These are phyloP conservation scores for Delphinus delphis DNA, from an alignment of 2,113 vertebrate genomes.

Conservation along the genomic window DNA sequence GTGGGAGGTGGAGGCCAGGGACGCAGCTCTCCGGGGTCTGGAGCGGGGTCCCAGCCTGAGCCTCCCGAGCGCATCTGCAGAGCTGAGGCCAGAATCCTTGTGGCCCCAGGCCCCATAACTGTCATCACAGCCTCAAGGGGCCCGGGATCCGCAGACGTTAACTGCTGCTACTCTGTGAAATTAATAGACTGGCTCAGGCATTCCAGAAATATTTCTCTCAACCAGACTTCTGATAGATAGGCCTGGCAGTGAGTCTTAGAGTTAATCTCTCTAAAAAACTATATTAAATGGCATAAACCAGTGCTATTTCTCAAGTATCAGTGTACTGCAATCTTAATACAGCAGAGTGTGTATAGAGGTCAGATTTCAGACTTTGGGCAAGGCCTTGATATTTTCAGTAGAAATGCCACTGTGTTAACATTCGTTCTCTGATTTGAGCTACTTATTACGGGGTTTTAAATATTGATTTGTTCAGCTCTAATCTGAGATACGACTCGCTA, in stretches of 20 bases:
- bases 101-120: accelerated
- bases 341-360: background rate
- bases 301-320: background rate
- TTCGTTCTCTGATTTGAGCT: background rate
- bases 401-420: background rate
- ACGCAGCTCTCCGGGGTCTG: background rate
- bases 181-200: background rate
- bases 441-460: background rate
- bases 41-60: background rate
- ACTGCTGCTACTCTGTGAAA: background rate
- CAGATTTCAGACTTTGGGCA: background rate
- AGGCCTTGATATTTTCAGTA: background rate
- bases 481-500: background rate
- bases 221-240: background rate
- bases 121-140: background rate
- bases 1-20: accelerated
- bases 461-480: background rate
- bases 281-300: accelerated
- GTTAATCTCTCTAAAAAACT: background rate
- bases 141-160: background rate
- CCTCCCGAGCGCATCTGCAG: background rate
- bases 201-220: background rate
- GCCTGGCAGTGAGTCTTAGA: background rate
- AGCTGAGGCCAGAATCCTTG: background rate
- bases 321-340: background rate